A percentile compares a stretch with the other conserved stretches of the same genome.
These are phyloP conservation scores for Dipus sagitta DNA, from an alignment of 2,797 vertebrate genomes.

Conservation along the genomic window DNA sequence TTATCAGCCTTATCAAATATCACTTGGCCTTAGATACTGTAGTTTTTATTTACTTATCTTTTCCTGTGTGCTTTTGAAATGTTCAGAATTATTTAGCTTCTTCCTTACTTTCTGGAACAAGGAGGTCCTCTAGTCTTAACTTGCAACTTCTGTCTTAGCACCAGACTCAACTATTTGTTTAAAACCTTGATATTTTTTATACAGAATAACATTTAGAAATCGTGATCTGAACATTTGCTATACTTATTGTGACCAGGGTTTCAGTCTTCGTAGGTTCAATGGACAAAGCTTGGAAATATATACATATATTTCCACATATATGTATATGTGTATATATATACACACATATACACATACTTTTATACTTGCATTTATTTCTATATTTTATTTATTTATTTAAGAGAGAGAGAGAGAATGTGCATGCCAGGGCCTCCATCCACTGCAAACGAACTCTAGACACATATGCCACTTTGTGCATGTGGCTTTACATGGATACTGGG, in stretches of 20 bases:
- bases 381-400: no score
- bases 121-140: not conserved
- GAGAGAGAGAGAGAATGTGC: no score
- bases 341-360: no score
- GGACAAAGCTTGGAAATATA: not conserved
- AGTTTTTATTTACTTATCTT: constrained; percentile 6
- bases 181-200: not conserved
- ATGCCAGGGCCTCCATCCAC: no score
- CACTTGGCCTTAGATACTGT: not conserved
- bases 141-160: not conserved
- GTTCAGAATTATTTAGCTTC: not conserved
- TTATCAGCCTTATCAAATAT: no score
- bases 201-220: not conserved
- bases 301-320: no score
- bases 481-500: no score
- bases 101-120: not conserved
- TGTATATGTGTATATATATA: no score
- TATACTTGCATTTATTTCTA: not conserved
- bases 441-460: no score
- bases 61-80: constrained; percentile 40
- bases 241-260: not conserved
- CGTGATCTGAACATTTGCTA: not conserved
- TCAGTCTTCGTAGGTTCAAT: no score
- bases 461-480: no score
- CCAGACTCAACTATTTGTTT: not conserved